These are phyloP conservation scores for Tragelaphus strepsiceros DNA, from an alignment of 2,113 vertebrate species.

Conservation along the genomic window DNA sequence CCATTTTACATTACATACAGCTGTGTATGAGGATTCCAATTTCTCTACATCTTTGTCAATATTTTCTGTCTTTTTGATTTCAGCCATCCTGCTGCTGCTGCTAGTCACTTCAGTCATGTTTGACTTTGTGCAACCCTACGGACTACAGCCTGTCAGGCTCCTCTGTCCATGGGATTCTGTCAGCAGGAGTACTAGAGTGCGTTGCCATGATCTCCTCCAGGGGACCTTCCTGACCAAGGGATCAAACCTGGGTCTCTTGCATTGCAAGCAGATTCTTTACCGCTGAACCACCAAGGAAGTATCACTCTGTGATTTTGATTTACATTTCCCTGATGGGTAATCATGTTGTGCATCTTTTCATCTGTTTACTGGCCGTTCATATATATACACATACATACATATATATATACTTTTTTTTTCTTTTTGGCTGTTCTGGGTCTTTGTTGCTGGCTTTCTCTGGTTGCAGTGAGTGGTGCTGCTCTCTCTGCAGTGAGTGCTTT, in stretches of 20 bases:
- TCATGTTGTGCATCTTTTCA: neutral
- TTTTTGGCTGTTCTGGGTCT: neutral
- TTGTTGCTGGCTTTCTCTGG: neutral
- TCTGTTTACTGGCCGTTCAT: neutral
- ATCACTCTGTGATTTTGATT: neutral
- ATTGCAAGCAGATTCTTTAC: neutral
- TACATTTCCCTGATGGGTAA: neutral
- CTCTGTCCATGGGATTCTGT: neutral
- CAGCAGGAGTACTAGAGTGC: neutral
- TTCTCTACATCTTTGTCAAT: neutral
- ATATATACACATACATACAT: neutral
- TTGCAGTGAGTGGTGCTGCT: neutral
- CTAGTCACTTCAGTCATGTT: fast-evolving
- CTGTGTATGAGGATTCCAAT: neutral
- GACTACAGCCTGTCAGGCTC: neutral
- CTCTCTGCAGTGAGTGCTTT: neutral
- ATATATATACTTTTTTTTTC: neutral
- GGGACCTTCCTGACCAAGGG: neutral
- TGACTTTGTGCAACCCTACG: neutral
- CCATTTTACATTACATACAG: neutral
- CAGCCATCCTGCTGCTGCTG: neutral
- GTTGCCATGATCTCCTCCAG: neutral
- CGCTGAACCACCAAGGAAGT: neutral
- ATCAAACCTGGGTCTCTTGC: neutral
- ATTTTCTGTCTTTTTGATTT: neutral